Conservation (phyloP, 2,888 invertebrate genomes). For the Drosophila eohydei region DNA sequence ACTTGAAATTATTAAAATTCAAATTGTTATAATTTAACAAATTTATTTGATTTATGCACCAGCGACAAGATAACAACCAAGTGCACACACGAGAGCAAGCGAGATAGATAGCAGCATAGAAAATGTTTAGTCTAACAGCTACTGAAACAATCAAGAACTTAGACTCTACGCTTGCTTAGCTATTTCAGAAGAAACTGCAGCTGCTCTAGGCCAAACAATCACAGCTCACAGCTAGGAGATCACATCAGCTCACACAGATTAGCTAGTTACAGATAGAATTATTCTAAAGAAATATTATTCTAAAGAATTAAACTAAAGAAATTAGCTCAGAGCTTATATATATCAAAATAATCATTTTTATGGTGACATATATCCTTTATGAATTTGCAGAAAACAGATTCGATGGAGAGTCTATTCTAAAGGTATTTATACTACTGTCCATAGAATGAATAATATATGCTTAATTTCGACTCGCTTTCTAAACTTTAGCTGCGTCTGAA, state of each 20-base stretch:
- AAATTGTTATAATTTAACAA: constrained; percentile 43
- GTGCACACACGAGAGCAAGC: background rate
- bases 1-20: constrained; percentile 42
- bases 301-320: too few relatives aligned
- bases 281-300: background rate
- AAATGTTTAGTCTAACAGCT: background rate
- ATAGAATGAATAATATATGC: too few relatives aligned
- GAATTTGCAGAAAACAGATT: too few relatives aligned
- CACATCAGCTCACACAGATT: background rate
- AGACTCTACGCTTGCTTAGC: background rate
- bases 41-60: constrained; percentile 49
- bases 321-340: too few relatives aligned
- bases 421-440: too few relatives aligned
- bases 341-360: too few relatives aligned
- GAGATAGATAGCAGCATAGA: background rate
- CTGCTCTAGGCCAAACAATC: background rate
- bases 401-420: too few relatives aligned
- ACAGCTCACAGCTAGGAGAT: background rate
- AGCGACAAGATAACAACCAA: constrained; percentile 16
- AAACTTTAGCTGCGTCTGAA: too few relatives aligned
- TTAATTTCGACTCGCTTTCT: too few relatives aligned
- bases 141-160: background rate
- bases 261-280: background rate
- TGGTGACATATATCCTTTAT: too few relatives aligned
- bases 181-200: background rate